Base-by-base conservation (phyloP, 2,797 vertebrate species). In the Melanotaenia parkinsoni region DNA sequence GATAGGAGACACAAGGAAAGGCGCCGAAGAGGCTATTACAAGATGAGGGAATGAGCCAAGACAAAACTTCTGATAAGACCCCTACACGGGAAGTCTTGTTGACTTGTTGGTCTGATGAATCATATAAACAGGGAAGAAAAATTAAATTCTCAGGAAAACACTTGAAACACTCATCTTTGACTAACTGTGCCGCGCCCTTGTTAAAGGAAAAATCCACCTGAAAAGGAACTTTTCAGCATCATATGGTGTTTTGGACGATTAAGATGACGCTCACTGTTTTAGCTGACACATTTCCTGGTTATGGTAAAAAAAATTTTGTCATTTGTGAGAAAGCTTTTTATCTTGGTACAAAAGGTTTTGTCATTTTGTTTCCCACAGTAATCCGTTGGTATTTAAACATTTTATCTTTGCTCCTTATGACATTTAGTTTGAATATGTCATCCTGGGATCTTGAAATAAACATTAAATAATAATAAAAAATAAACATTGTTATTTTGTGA, bases 41-140 rank as follows among this genome's bases (percentile, higher is more conserved):
- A 40, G 20, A 63, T 30, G 14, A 75, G 82, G 79, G 87, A 84
- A 63, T 63, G 53, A 59, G 13, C 16, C 16, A 43, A 63, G 64
- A 11, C 8, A 47, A 60, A 61, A 69, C 26, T 45, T 70, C 59
- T 35, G 67, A 83, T 74, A 63, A 63, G 37, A 22, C 9, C 1
- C 61, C 57, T 26, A 7, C 47, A 43, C 9, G 33, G 26, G 40
- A 60, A 35, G 32, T 28, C 51, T 72, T 61, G 72, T 68, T 59
- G 38, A 47, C 18, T 43, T 38, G n/a, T 73, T 71, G 11, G 16
- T 73, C 47, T 68, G 32, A 14, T 28, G 35, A 71, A 32, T 80
- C 26, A 72, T 0, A 4, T 26, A 57, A 84, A 72, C 64, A 54
- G n/a, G 35, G 2, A 11, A 63, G 28, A 45, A 40, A 26, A 12